A percentile compares a stretch with the other conserved stretches of the same genome.
Conservation (phyloP, 2,113 vertebrate genomes). For the Hyperoodon ampullatus region DNA sequence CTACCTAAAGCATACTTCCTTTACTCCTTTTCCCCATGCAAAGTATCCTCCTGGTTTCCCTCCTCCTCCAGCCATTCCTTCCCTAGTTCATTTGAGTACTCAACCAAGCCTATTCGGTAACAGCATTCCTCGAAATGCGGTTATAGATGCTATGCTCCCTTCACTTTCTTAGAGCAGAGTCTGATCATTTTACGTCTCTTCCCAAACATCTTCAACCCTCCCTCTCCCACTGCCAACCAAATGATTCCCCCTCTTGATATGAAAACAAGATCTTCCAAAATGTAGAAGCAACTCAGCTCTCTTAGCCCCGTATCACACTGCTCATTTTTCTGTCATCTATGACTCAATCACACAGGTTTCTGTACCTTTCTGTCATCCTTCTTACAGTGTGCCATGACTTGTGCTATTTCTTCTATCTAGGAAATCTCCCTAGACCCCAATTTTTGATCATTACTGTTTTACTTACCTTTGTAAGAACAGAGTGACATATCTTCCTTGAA, state of each 20-base stretch:
- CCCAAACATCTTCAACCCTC: not conserved
- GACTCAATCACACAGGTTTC: not conserved
- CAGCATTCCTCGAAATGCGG: not conserved
- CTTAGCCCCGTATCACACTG: not conserved
- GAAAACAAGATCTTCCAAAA: not conserved
- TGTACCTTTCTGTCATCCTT: not conserved
- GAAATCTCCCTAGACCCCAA: not conserved
- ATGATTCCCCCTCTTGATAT: not conserved
- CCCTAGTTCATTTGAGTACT: not conserved
- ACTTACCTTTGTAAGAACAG: not conserved
- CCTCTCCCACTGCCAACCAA: not conserved
- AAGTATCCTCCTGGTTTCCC: not conserved
- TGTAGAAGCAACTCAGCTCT: not conserved
- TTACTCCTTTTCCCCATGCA: not conserved
- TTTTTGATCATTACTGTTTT: not conserved
- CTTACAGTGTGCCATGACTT: not conserved
- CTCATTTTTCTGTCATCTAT: not conserved
- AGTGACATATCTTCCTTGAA: not conserved
- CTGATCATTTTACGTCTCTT: not conserved
- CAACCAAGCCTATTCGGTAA: not conserved
- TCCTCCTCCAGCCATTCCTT: not conserved
- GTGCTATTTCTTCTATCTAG: not conserved
- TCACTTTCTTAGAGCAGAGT: not conserved
- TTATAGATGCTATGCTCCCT: not conserved
- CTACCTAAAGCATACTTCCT: not conserved